These are phyloP conservation scores for Echinometra lucunter DNA, from an alignment of 53 echinoderm and acorn worm species.

Conservation along the genomic window DNA sequence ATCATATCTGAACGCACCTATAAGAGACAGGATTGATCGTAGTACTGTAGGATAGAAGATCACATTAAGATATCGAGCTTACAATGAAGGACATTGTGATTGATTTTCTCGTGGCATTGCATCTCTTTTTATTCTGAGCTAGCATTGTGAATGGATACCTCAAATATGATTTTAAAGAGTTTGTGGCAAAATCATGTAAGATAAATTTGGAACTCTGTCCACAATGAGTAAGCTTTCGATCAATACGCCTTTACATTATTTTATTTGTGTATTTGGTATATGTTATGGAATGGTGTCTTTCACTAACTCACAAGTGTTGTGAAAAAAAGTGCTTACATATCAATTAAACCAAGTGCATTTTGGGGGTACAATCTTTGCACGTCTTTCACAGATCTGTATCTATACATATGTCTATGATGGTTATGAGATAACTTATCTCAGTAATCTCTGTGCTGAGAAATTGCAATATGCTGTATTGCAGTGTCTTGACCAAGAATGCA, in stretches of 20 bases:
- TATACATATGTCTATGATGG: neutral
- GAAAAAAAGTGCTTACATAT: neutral
- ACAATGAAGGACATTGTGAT: too few relatives aligned
- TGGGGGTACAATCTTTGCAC: neutral
- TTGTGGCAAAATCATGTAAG: too few relatives aligned
- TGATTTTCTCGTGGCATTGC: too few relatives aligned
- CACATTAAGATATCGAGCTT: too few relatives aligned
- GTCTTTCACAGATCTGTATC: neutral
- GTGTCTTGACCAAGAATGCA: neutral
- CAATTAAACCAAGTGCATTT: slow-evolving; percentile 14
- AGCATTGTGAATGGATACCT: too few relatives aligned
- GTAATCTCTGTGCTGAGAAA: neutral
- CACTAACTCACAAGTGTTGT: slow-evolving; percentile 10
- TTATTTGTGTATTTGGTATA: neutral
- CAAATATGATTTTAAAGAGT: too few relatives aligned
- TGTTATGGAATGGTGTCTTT: neutral
- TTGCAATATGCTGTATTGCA: neutral
- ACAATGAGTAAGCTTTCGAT: neutral
- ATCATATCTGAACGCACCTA: too few relatives aligned
- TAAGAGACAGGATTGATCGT: too few relatives aligned
- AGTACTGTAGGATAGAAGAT: too few relatives aligned
- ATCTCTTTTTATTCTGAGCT: too few relatives aligned
- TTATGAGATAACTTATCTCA: neutral
- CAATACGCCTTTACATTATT: neutral
- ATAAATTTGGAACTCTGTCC: neutral